Percentiles rank a stretch among this genome's conserved stretches.
phyloP scores from a whole-genome alignment of 2,113 vertebrate genomes.

The Scortum barcoo region DNA sequence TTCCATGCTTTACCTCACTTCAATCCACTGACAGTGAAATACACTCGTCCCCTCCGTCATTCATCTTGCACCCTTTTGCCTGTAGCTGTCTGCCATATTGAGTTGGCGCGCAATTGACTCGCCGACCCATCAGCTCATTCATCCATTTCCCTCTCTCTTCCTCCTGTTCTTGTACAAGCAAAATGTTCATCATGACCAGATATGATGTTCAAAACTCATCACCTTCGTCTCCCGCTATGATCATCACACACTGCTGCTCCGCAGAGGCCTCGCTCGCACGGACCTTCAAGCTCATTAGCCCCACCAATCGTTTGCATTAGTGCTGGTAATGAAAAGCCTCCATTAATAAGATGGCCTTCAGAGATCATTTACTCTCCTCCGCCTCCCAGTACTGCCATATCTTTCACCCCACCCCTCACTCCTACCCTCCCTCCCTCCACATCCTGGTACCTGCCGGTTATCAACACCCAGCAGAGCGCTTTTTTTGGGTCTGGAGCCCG shows the following conservation, averaged over 20 bases:
- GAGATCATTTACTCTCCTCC: constrained; percentile 78
- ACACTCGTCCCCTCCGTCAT: constrained; percentile 32
- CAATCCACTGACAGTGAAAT: constrained; percentile 64
- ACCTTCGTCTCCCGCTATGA: constrained; percentile 62
- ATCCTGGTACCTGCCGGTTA: constrained; percentile 67
- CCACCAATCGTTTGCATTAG: constrained; percentile 78
- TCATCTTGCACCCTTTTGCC: constrained; percentile 54
- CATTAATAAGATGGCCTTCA: constrained; percentile 81
- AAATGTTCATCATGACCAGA: constrained; percentile 62
- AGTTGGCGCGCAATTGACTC: constrained; percentile 65
- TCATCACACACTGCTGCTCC: constrained; percentile 63
- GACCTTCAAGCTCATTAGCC: constrained; percentile 77
- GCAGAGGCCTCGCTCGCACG: constrained; percentile 51
- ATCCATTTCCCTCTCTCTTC: constrained; percentile 59
- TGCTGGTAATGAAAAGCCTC: constrained; percentile 79
- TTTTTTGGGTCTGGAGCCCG: constrained; percentile 37
- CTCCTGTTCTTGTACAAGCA: constrained; percentile 63
- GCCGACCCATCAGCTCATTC: constrained; percentile 58
- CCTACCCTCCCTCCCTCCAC: constrained; percentile 4
- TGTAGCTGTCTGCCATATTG: constrained; percentile 59
- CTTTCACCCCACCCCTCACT: constrained; percentile 20
- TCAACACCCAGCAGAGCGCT: constrained; percentile 70
- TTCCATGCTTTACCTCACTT: constrained; percentile 59
- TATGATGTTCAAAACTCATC: constrained; percentile 64
- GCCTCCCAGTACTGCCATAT: constrained; percentile 61